These are phyloP conservation scores for Austrofundulus limnaeus DNA, from an alignment of 2,113 vertebrate species.

Conservation along the genomic window DNA sequence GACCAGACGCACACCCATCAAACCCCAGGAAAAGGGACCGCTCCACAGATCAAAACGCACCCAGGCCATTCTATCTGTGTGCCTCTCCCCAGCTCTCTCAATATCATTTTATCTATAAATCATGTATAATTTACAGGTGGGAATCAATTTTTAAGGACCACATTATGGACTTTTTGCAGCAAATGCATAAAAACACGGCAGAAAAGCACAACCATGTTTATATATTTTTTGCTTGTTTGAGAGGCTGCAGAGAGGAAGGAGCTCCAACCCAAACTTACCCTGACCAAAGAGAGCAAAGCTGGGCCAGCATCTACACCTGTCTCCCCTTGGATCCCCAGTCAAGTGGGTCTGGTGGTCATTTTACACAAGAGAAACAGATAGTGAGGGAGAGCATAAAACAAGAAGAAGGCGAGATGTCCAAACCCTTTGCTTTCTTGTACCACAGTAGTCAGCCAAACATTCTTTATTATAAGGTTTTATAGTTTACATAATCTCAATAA, in stretches of 20 bases:
- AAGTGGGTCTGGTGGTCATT: conserved; percentile 69
- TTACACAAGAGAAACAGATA: conserved; percentile 69
- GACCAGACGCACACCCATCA: conserved; percentile 67
- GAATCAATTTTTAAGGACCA: conserved; percentile 13
- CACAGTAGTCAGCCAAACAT: conserved; percentile 74
- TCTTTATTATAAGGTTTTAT: conserved; percentile 77
- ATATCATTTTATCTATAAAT: neutral
- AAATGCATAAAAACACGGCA: conserved; percentile 9
- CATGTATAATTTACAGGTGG: neutral
- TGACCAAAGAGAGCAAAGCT: conserved; percentile 68
- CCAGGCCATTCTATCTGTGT: conserved; percentile 74
- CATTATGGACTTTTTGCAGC: neutral
- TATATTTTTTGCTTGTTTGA: conserved; percentile 11
- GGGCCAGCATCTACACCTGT: conserved; percentile 64
- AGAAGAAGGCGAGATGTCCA: conserved; percentile 70
- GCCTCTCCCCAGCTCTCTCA: conserved; percentile 73
- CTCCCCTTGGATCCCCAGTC: conserved; percentile 65
- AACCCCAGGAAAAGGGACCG: conserved; percentile 59
- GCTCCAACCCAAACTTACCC: conserved; percentile 70
- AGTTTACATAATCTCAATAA: conserved; percentile 71
- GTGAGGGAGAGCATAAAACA: conserved; percentile 67
- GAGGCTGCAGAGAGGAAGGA: conserved; percentile 74
- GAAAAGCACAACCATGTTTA: neutral
- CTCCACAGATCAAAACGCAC: conserved; percentile 77
- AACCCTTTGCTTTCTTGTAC: conserved; percentile 69